Evolutionary conservation across 2,113 vertebrate species (phyloP).

Genomic region (Typhlomys cinereus): DNA sequence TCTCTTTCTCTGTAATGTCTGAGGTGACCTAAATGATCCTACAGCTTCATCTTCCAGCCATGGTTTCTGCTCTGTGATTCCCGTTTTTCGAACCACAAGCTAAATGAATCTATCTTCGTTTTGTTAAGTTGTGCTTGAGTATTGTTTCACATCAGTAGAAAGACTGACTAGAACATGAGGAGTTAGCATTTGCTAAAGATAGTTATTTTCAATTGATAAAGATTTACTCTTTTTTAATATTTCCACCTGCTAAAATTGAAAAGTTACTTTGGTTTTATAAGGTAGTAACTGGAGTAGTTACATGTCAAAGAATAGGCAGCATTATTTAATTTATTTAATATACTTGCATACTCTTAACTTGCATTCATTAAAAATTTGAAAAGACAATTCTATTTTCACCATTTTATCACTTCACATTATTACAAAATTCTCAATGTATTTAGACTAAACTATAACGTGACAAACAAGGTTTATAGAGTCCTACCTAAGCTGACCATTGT

Average conservation of each 20-base stretch:
- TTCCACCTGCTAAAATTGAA: not conserved
- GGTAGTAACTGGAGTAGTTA: not conserved
- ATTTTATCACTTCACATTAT: not conserved
- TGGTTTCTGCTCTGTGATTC: too few relatives aligned
- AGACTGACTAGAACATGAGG: too few relatives aligned
- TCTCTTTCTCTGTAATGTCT: too few relatives aligned
- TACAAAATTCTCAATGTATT: not conserved
- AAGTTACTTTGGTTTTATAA: not conserved
- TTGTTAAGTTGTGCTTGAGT: too few relatives aligned
- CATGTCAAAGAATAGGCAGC: not conserved
- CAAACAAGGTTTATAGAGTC: not conserved
- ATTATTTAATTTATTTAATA: not conserved
- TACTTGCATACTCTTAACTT: not conserved
- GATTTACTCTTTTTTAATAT: not conserved
- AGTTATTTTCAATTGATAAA: too few relatives aligned
- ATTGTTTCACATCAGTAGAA: too few relatives aligned
- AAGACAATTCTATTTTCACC: not conserved
- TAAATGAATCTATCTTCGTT: too few relatives aligned
- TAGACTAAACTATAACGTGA: not conserved
- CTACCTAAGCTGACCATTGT: fast-evolving
- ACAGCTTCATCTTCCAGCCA: too few relatives aligned
- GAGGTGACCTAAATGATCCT: too few relatives aligned
- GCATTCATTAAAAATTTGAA: not conserved
- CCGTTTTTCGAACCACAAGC: too few relatives aligned
- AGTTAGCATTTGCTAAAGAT: too few relatives aligned